Evolutionary conservation across 2,888 invertebrate species (phyloP).

Genomic region (Platycheirus albimanus): DNA sequence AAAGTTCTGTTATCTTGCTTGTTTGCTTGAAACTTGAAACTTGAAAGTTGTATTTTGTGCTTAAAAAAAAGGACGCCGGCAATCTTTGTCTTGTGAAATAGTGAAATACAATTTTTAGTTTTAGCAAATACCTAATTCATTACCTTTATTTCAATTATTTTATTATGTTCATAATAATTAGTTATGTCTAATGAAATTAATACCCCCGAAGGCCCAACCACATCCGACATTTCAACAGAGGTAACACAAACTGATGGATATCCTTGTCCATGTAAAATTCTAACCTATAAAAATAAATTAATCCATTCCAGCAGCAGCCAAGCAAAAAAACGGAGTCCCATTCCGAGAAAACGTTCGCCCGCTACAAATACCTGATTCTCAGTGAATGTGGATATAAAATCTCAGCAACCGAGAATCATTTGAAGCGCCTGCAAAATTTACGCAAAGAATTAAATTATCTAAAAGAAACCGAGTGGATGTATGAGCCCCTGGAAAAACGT

Average conservation of each 20-base stretch:
- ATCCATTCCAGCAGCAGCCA: background rate
- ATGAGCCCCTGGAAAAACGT: slow-evolving; percentile 87
- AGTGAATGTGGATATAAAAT: slow-evolving; percentile 82
- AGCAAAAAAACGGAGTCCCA: slow-evolving; percentile 55
- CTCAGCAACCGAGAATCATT: slow-evolving; percentile 87
- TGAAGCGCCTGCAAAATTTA: slow-evolving; percentile 87
- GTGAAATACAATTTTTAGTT: too few relatives aligned
- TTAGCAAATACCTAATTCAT: too few relatives aligned
- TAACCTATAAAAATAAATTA: background rate
- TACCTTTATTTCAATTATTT: too few relatives aligned
- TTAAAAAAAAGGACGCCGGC: too few relatives aligned
- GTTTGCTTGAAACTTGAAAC: too few relatives aligned
- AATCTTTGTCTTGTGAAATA: too few relatives aligned
- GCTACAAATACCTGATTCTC: slow-evolving; percentile 77
- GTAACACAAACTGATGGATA: slow-evolving; percentile 10
- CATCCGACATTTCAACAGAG: slow-evolving; percentile 59
- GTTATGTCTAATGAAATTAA: slow-evolving; percentile 68
- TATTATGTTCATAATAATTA: background rate
- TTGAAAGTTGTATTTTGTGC: too few relatives aligned
- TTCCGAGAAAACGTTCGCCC: slow-evolving; percentile 78
- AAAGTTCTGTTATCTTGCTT: too few relatives aligned
- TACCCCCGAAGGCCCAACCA: slow-evolving; percentile 61
- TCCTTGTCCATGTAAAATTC: background rate
- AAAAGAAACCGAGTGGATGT: slow-evolving; percentile 92
- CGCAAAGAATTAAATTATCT: slow-evolving; percentile 90